These are phyloP conservation scores for Silurus asotus DNA, from an alignment of 2,113 vertebrate genomes.

Conservation along the genomic window DNA sequence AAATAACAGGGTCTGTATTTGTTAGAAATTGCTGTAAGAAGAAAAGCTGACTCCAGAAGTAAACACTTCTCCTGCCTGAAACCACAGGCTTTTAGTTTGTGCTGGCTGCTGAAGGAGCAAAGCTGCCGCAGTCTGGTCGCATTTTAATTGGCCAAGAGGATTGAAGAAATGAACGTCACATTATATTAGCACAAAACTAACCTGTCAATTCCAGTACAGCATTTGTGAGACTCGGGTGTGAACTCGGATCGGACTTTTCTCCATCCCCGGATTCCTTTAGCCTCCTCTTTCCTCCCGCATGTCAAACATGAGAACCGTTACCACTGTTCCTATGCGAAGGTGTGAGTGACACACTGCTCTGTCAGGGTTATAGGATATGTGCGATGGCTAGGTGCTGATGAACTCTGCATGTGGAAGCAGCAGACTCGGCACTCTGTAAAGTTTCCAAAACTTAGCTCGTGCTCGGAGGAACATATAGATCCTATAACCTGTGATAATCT, in stretches of 20 bases:
- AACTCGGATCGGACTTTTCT: background rate
- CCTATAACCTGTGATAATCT: background rate
- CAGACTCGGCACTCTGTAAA: constrained; percentile 3
- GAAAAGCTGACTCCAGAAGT: background rate
- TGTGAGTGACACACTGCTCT: background rate
- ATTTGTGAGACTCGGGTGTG: background rate
- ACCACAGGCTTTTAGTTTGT: background rate
- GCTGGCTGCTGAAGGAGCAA: background rate
- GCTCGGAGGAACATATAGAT: constrained; percentile 4
- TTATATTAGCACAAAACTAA: constrained; percentile 2
- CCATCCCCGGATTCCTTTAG: background rate
- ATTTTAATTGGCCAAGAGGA: constrained; percentile 21
- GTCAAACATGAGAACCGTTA: background rate
- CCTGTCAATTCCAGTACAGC: background rate
- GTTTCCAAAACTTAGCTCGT: background rate
- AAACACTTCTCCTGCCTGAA: background rate
- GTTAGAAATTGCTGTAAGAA: background rate
- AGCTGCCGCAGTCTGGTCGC: background rate
- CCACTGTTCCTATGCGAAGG: background rate
- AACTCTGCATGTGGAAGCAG: constrained; percentile 1
- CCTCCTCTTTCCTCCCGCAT: background rate
- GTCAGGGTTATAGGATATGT: constrained; percentile 19
- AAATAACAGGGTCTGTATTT: background rate
- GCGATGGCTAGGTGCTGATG: background rate
- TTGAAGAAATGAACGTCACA: background rate